Percentiles rank a stretch among this genome's conserved stretches.
Conservation (phyloP, 2,888 invertebrate species). For the Eurytoma adleriae region DNA sequence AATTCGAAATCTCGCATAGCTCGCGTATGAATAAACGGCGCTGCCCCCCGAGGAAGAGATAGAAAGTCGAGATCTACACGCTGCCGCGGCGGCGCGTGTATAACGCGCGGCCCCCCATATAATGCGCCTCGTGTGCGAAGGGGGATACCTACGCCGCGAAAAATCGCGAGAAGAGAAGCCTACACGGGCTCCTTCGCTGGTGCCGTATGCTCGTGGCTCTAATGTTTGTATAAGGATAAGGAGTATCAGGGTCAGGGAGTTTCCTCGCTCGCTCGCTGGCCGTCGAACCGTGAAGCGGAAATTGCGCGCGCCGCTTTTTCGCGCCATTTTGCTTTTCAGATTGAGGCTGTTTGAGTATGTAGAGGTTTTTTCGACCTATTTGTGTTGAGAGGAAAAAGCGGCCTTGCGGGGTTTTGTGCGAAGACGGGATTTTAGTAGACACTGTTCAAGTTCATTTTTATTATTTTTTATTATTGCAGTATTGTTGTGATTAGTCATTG, state of each 20-base stretch:
- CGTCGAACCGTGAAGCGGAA: not conserved
- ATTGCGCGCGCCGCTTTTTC: not conserved
- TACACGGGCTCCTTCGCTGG: slow-evolving; percentile 14
- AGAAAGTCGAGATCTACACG: slow-evolving; percentile 53
- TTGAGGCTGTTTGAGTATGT: no score
- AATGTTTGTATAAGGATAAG: slow-evolving; percentile 45
- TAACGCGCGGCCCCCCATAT: not conserved
- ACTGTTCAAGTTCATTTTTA: no score
- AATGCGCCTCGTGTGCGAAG: not conserved
- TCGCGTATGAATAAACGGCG: slow-evolving; percentile 27
- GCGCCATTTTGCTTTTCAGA: no score
- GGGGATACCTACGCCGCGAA: not conserved
- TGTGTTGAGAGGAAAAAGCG: no score
- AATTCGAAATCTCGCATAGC: slow-evolving; percentile 39
- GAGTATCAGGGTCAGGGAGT: slow-evolving; percentile 27
- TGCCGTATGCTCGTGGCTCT: no score
- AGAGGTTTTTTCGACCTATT: no score
- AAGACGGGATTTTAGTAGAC: no score
- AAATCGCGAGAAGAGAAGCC: not conserved
- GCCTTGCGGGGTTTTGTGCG: no score
- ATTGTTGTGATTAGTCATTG: no score
- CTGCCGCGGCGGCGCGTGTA: not conserved
- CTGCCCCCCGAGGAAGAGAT: slow-evolving; percentile 33
- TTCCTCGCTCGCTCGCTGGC: not conserved
- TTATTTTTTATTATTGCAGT: no score